A percentile compares a stretch with the other conserved stretches of the same genome.
These are phyloP conservation scores for Sebastolobus altivelis DNA, from an alignment of 2,797 vertebrate species.

Conservation along the genomic window DNA sequence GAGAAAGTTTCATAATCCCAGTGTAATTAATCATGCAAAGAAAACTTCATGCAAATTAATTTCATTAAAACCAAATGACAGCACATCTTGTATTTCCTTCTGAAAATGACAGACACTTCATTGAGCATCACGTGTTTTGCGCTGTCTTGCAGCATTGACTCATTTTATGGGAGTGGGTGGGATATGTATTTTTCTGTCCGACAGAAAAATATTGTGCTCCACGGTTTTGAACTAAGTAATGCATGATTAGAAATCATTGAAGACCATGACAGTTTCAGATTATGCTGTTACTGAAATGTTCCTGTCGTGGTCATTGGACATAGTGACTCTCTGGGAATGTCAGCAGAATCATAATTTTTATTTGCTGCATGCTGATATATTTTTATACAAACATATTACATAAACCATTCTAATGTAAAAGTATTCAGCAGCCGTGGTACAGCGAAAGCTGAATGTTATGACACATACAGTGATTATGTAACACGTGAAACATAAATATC, in stretches of 20 bases:
- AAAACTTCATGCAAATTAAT: conserved; percentile 20
- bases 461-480: conserved; percentile 61
- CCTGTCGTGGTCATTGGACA: conserved; percentile 17
- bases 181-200: conserved; percentile 3
- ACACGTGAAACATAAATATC: conserved; percentile 58
- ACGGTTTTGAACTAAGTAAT: conserved; percentile 12
- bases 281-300: conserved; percentile 26
- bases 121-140: background rate
- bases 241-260: conserved; percentile 27
- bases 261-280: conserved; percentile 3
- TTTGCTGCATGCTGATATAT: conserved; percentile 25
- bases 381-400: conserved; percentile 44
- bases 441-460: conserved; percentile 53
- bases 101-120: conserved; percentile 27
- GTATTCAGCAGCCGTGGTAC: conserved; percentile 22
- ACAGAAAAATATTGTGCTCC: conserved; percentile 10
- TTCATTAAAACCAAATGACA: conserved; percentile 21
- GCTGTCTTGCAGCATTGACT: conserved; percentile 13
- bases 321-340: conserved; percentile 20
- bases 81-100: background rate
- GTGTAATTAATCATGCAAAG: conserved; percentile 29
- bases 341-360: conserved; percentile 33
- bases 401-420: conserved; percentile 59
- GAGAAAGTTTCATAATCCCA: background rate
- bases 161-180: conserved; percentile 20